Evolutionary conservation across 2,888 invertebrate genomes (phyloP), one percentile per base, ranked within the genome.

Genomic region (Drosophila mercatorum): DNA sequence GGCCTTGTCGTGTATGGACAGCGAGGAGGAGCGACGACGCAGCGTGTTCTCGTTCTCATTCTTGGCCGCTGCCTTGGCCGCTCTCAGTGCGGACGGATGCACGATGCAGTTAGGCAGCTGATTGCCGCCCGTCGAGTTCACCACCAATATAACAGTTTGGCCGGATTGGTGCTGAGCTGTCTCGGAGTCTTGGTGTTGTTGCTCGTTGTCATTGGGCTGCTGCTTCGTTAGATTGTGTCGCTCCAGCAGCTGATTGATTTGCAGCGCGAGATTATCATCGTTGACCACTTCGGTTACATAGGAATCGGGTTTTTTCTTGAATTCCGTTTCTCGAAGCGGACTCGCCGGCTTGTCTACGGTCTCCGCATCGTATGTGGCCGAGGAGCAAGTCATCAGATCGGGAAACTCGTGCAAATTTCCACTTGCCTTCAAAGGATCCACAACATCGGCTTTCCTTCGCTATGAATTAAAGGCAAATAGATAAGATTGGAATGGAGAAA

Each of bases 1-100:
- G 11, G 75, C 40, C 49, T 84, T 84, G 51, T 84, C 84, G 46
- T 87, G 84, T 8, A 88, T 88, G 26, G 84, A 84, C 17, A 84
- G 59, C 11, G 84, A 84, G 0, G 83, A 81, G 2, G 84, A 84
- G 7, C 84, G 81, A 2, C 84, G 74, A 7, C 84, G 78, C 52
- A 68, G 17, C 12, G 41, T 53, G 49, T 43, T 88, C 0, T 67
- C 59, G 11, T 57, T 52, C 5, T n/a, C 49, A 34, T 3, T 46
- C 8, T 14, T 10, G 7, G 40, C 34, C 38, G 46, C 41, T n/a
- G 61, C n/a, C 1, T 46, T 47, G 11, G 12, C 22, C 34, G 38
- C 26, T 26, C 31, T 53, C 5, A 22, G 22, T 40, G 65, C n/a
- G 40, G 60, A 28, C 6, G 72, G 71, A 62, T 70, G 60, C 10